Evolutionary conservation across 2,113 vertebrate species (phyloP).

Genomic region (Parus major): DNA sequence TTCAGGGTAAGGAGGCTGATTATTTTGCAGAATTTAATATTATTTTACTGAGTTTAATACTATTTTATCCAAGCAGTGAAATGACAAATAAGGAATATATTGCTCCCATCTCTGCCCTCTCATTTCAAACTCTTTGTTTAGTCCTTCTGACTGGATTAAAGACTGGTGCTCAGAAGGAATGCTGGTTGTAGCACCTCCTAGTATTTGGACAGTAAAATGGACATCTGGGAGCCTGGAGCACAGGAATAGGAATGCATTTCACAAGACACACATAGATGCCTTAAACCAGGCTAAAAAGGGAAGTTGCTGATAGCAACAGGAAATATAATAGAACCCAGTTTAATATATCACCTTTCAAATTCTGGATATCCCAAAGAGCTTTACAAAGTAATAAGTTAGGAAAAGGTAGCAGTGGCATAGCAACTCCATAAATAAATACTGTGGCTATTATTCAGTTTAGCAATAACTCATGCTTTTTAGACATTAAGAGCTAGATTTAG

Average conservation of each 20-base stretch:
- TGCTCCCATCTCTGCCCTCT: neutral
- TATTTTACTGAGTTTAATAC: conserved; percentile 9
- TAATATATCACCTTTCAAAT: conserved; percentile 50
- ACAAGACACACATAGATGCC: neutral
- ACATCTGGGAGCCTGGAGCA: neutral
- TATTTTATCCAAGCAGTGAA: neutral
- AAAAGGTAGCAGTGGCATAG: neutral
- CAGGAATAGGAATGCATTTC: neutral
- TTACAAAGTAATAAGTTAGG: conserved; percentile 40
- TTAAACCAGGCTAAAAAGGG: neutral
- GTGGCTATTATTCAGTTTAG: conserved; percentile 10
- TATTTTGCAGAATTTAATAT: neutral
- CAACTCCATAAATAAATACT: conserved; percentile 37
- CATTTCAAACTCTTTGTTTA: neutral
- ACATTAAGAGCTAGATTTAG: conserved; percentile 25
- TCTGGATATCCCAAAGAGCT: conserved; percentile 42
- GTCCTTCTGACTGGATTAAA: neutral
- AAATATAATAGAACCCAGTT: conserved; percentile 41
- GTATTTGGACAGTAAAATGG: conserved; percentile 1
- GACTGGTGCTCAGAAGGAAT: neutral
- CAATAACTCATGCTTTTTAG: conserved; percentile 30
- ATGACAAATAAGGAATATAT: neutral
- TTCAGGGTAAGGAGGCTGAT: neutral
- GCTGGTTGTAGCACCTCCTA: neutral
- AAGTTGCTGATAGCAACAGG: conserved; percentile 33